Conservation (phyloP, 2,797 vertebrate species). For the Trichosurus vulpecula region DNA sequence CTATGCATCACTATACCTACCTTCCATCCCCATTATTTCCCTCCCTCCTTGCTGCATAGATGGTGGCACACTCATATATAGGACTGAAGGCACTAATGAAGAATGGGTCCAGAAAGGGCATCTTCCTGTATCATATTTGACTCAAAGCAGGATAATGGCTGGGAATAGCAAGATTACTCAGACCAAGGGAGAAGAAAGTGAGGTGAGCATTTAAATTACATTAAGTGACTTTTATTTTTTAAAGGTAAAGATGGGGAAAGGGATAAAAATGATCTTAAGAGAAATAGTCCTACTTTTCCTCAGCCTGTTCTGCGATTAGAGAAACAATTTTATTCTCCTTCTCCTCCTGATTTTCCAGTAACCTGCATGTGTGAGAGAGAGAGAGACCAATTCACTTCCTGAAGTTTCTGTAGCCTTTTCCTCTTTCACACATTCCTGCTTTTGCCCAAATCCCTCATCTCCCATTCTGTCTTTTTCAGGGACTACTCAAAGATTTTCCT, state of each 20-base stretch:
- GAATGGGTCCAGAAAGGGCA: slow-evolving; percentile 12
- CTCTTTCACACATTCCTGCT: slow-evolving; percentile 12
- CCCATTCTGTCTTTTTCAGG: slow-evolving; percentile 1
- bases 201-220: slow-evolving; percentile 32
- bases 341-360: slow-evolving; percentile 81
- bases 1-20: neutral
- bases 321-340: slow-evolving; percentile 81
- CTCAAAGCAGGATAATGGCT: neutral
- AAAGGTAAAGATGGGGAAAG: slow-evolving; percentile 5
- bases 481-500: neutral
- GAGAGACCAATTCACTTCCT: neutral
- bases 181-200: neutral
- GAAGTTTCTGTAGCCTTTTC: neutral
- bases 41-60: neutral
- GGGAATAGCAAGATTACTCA: accelerated
- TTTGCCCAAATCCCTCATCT: neutral
- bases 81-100: neutral
- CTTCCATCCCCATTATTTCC: slow-evolving; percentile 6
- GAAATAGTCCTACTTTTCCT: slow-evolving; percentile 78
- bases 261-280: neutral
- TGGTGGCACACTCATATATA: neutral
- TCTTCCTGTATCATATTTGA: slow-evolving; percentile 2
- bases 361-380: slow-evolving; percentile 13
- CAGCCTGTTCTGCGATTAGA: slow-evolving; percentile 81
- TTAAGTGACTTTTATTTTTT: slow-evolving; percentile 8